These are phyloP conservation scores for Phrynocephalus guinanensis DNA, from an alignment of 2,797 vertebrate species.

Conservation along the genomic window DNA sequence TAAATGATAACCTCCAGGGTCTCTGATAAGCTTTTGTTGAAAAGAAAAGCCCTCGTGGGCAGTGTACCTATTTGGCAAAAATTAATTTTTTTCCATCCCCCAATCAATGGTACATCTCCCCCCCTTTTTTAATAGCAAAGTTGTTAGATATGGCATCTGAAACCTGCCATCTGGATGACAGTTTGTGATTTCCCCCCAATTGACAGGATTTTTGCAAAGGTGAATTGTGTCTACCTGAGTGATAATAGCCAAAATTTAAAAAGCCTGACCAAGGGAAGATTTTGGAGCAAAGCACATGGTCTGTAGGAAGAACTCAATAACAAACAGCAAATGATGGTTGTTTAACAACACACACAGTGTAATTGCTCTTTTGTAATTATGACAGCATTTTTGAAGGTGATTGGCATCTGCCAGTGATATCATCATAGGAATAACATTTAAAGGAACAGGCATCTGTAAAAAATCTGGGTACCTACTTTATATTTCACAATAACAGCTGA, in stretches of 20 bases:
- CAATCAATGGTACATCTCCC: constrained; percentile 52
- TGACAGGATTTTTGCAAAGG: constrained; percentile 48
- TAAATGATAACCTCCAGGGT: constrained; percentile 48
- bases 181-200: constrained; percentile 50
- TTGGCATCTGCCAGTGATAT: constrained; percentile 35
- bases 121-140: constrained; percentile 49
- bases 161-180: constrained; percentile 52
- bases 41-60: constrained; percentile 59
- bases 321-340: background rate
- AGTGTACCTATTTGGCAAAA: constrained; percentile 59
- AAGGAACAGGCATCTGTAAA: background rate
- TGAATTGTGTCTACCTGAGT: constrained; percentile 33
- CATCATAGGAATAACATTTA: constrained; percentile 36
- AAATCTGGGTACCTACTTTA: constrained; percentile 38
- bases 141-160: constrained; percentile 61
- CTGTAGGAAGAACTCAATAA: constrained; percentile 14
- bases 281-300: constrained; percentile 18
- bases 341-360: constrained; percentile 40
- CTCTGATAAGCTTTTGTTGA: constrained; percentile 57
- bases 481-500: constrained; percentile 54
- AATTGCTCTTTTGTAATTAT: constrained; percentile 13
- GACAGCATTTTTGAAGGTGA: constrained; percentile 43
- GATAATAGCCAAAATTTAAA: constrained; percentile 34
- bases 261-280: constrained; percentile 34
- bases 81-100: constrained; percentile 49